phyloP scores from a whole-genome alignment of 1,140 invertebrate genomes.

The Brachystomella parvula region DNA sequence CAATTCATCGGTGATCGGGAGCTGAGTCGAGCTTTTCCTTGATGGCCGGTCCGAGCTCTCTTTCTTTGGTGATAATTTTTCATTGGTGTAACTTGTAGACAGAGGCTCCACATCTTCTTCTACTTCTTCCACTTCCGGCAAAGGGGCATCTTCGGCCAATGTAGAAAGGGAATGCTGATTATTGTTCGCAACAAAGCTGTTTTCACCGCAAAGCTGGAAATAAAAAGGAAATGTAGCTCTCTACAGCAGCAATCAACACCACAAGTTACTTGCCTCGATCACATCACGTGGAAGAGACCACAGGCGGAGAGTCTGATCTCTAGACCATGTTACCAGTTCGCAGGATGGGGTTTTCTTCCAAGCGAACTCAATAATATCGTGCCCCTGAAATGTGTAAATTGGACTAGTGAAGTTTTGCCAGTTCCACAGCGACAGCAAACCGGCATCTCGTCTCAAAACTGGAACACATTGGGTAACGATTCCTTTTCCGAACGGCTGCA shows the following conservation, averaged over 20 bases:
- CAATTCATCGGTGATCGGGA: constrained; percentile 29
- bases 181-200: not conserved
- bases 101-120: not conserved
- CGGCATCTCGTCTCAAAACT: constrained; percentile 68
- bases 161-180: not conserved
- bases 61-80: constrained; percentile 6
- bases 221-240: not conserved
- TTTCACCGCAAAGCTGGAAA: not conserved
- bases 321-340: constrained; percentile 90
- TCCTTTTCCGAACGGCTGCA: constrained; percentile 82
- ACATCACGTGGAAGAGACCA: constrained; percentile 61
- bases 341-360: constrained; percentile 59
- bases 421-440: constrained; percentile 68
- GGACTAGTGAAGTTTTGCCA: constrained; percentile 56
- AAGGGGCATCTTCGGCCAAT: not conserved
- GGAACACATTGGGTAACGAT: constrained; percentile 81
- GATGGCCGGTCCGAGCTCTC: constrained; percentile 17
- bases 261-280: constrained; percentile 24
- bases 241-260: not conserved
- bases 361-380: constrained; percentile 89
- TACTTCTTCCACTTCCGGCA: not conserved
- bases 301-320: constrained; percentile 82
- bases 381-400: constrained; percentile 82
- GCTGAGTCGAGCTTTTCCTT: not conserved
- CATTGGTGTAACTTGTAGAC: not conserved